A percentile compares a stretch with the other conserved stretches of the same genome.
Evolutionary conservation across 2,113 vertebrate species (phyloP).

Genomic region (Cyanoderma ruficeps): DNA sequence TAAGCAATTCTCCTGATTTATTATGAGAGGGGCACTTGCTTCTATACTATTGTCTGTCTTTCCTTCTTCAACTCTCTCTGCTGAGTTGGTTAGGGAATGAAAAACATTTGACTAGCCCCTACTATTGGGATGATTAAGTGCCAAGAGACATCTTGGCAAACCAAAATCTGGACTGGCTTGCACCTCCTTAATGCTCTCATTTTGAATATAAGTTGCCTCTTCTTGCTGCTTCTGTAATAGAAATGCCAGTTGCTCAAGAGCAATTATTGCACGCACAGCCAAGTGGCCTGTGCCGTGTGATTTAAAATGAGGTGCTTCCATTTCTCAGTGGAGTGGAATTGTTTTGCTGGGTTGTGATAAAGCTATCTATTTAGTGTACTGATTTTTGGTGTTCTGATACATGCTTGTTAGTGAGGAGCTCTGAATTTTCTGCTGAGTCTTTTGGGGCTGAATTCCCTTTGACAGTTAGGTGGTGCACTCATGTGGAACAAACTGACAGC

Average conservation of each 20-base stretch:
- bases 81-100: slow-evolving; percentile 12
- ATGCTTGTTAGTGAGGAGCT: neutral
- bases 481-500: neutral
- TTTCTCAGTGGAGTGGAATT: neutral
- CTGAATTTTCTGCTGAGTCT: neutral
- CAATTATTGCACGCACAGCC: neutral
- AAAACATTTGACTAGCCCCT: slow-evolving; percentile 16
- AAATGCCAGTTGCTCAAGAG: slow-evolving; percentile 4
- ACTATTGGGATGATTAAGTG: neutral
- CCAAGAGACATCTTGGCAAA: slow-evolving; percentile 13
- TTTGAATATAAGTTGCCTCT: slow-evolving; percentile 7
- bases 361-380: neutral
- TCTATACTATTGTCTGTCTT: neutral
- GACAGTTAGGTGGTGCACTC: neutral
- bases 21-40: slow-evolving; percentile 9
- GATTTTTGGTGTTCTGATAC: slow-evolving; percentile 4
- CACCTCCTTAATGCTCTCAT: neutral
- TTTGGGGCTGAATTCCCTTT: neutral
- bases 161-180: slow-evolving; percentile 1
- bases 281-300: neutral
- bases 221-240: slow-evolving; percentile 10
- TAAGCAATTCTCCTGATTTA: slow-evolving; percentile 29
- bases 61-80: neutral
- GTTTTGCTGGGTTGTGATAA: neutral
- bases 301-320: neutral